Conservation (phyloP, 2,113 vertebrate genomes). For the Labeo rohita region DNA sequence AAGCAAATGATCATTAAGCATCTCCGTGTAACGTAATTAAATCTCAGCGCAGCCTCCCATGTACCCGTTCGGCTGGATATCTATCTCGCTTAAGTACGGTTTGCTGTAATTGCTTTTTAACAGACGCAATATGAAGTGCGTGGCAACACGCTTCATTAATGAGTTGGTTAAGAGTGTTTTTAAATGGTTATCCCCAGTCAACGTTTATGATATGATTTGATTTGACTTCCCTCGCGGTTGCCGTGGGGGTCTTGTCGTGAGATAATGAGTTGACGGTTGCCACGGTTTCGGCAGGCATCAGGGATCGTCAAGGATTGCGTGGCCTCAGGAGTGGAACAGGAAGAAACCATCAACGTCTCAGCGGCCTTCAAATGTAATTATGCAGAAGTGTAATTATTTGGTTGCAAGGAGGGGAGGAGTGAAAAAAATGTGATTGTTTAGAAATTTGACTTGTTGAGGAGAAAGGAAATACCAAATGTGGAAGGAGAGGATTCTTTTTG, state of each 20-base stretch:
- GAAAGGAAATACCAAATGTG: slow-evolving; percentile 16
- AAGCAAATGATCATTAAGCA: slow-evolving; percentile 38
- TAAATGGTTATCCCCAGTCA: slow-evolving; percentile 36
- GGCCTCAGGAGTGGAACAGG: slow-evolving; percentile 19
- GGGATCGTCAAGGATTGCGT: slow-evolving; percentile 3
- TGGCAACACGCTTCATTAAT: slow-evolving; percentile 41
- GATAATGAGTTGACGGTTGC: slow-evolving; percentile 57
- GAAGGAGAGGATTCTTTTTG: background rate
- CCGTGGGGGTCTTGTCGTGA: slow-evolving; percentile 38
- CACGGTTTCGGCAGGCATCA: slow-evolving; percentile 29
- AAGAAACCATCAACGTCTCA: slow-evolving; percentile 17
- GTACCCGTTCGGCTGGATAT: background rate
- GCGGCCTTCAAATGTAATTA: slow-evolving; percentile 31
- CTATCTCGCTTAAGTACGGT: slow-evolving; percentile 8
- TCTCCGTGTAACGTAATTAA: slow-evolving; percentile 36
- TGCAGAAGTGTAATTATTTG: slow-evolving; percentile 33
- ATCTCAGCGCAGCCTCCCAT: slow-evolving; percentile 9
- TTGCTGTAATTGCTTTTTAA: slow-evolving; percentile 40
- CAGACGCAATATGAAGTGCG: slow-evolving; percentile 33
- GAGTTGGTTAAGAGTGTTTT: slow-evolving; percentile 42
- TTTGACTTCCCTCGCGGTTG: slow-evolving; percentile 26
- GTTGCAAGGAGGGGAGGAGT: background rate
- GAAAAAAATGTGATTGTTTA: slow-evolving; percentile 5
- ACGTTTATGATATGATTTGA: slow-evolving; percentile 48
- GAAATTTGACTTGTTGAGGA: background rate